Conservation (phyloP, 2,113 vertebrate species). For the Mirounga angustirostris region DNA sequence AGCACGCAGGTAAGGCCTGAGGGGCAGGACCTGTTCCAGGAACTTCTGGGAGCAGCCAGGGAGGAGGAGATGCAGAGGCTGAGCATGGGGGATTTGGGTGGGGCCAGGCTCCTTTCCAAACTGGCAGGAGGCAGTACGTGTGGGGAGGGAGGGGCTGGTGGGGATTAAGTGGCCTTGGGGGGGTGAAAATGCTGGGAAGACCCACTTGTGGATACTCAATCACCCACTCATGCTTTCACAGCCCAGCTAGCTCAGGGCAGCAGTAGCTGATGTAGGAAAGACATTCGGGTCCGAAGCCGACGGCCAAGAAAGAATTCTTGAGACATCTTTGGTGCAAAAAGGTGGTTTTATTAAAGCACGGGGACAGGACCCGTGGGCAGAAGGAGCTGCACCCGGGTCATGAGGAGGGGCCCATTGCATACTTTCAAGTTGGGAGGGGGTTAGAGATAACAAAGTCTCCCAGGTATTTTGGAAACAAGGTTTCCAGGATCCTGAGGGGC, state of each 20-base stretch:
- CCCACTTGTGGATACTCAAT: no score
- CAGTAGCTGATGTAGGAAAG: neutral
- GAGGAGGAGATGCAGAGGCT: neutral
- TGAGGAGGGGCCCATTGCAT: neutral
- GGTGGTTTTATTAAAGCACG: neutral
- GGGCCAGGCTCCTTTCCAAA: neutral
- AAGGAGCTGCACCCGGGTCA: neutral
- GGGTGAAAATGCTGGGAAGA: neutral
- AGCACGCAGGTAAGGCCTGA: neutral
- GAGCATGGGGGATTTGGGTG: neutral
- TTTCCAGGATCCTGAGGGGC: neutral
- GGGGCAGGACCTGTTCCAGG: neutral
- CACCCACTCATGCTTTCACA: neutral
- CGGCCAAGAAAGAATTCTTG: neutral
- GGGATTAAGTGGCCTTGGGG: neutral
- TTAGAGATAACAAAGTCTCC: neutral
- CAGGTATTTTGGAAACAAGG: neutral
- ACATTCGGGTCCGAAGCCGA: neutral
- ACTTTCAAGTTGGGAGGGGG: neutral
- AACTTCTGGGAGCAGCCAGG: neutral
- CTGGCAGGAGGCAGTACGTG: neutral
- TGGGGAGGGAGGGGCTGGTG: accelerated
- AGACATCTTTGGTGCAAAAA: neutral
- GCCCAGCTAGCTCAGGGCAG: neutral
- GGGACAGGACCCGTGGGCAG: neutral